Base-by-base conservation (phyloP, 2,888 invertebrate genomes). In the Monoplex corrugatus region DNA sequence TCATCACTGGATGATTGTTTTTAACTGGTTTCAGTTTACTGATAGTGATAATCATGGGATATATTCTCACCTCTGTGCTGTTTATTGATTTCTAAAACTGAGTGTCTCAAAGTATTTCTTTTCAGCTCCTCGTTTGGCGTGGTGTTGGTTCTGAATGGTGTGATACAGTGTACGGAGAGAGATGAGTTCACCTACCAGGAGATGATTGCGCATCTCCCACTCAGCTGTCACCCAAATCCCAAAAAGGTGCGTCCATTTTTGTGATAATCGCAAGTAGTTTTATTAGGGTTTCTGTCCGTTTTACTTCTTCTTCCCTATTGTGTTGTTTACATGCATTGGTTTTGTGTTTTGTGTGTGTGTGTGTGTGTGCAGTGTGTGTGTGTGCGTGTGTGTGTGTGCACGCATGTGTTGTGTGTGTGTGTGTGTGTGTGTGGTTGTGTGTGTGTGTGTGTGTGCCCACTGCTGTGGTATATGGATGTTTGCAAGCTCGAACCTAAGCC, bases 151-250 rank as follows among this genome's bases (percentile, higher is more conserved):
- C 96, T 99, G 78, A 99, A 99, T 96, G 99, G 99, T 43, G 98
- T 99, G 44, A 99, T 99, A 93, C 99, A 99, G 95, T 99, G 99
- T 94, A 98, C 99, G 0, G 98, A 99, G 95, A 97, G 97, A 93
- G 99, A 99, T 97, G 99, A 99, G 96, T 99, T 98, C 96, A 97
- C 99, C 0, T 99, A 99, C 96, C 99, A 99, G 96, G 99, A 99
- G 96, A 99, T 99, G 99, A 98, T 99, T 93, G 97, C 99, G 0
- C 98, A 99, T 95, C 96, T 99, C 83, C 99, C 99, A 0, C 96
- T 99, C 1, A 98, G 98, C 95, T 97, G 97, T 92, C 99, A 99
- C 96, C 97, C 98, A 8, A 97, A 98, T 94, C 99, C 99, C 0
- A 97, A 98, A 95, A 98, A 97, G 93, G 99, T 97, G 93, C 80